A percentile compares a stretch with the other conserved stretches of the same genome.
phyloP scores from a whole-genome alignment of 2,113 vertebrate species.

The Grus americana region DNA sequence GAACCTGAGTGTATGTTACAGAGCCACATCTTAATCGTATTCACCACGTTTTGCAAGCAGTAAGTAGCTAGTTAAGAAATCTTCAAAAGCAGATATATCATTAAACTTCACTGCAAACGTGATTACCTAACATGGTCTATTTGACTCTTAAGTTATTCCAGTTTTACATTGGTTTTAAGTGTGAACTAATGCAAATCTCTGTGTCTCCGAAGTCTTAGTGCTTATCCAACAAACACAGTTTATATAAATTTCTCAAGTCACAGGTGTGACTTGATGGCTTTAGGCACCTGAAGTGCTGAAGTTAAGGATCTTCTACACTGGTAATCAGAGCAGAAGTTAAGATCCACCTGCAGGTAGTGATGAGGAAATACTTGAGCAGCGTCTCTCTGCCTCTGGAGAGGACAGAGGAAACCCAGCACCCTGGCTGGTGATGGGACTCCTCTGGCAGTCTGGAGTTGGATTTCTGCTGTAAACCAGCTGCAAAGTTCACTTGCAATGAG shows the following conservation, averaged over 20 bases:
- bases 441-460: not conserved
- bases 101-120: not conserved
- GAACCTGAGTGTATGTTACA: not conserved
- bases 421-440: not conserved
- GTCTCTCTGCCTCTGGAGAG: not conserved
- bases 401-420: not conserved
- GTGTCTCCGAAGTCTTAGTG: not conserved
- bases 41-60: not conserved
- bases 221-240: not conserved
- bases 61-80: not conserved
- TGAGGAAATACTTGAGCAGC: not conserved
- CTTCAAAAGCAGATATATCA: not conserved
- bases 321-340: not conserved
- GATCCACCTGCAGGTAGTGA: not conserved
- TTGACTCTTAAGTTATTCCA: not conserved
- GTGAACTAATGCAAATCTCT: not conserved
- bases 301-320: not conserved
- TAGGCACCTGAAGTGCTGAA: not conserved
- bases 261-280: not conserved
- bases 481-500: not conserved
- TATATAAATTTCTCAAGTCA: not conserved
- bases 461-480: not conserved
- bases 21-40: not conserved
- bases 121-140: not conserved
- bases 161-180: not conserved